Conservation (phyloP, 2,888 invertebrate species). For the Lasioglossum oenotherae region DNA sequence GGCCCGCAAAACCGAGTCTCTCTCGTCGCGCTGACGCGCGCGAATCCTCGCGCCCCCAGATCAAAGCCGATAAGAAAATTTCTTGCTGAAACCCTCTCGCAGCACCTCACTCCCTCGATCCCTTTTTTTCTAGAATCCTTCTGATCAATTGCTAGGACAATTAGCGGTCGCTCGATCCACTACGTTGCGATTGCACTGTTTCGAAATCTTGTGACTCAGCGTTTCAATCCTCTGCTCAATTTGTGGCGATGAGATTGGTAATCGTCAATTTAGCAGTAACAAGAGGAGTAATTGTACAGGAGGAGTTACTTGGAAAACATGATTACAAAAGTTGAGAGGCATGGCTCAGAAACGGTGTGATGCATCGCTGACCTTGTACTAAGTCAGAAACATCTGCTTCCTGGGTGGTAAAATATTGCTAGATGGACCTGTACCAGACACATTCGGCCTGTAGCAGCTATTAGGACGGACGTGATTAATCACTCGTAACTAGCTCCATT, state of each 20-base stretch:
- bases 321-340: background rate
- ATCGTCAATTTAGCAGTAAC: background rate
- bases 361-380: background rate
- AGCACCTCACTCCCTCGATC: background rate
- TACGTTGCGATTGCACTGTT: background rate
- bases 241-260: background rate
- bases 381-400: background rate
- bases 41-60: background rate
- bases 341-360: background rate
- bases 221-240: background rate
- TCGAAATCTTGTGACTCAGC: background rate
- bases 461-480: background rate
- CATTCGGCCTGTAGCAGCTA: background rate
- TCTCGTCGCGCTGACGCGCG: background rate
- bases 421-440: background rate
- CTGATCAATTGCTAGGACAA: background rate
- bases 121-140: background rate
- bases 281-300: background rate
- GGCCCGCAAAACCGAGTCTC: background rate
- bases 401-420: background rate
- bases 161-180: background rate
- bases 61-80: constrained; percentile 6
- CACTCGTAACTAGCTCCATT: background rate
- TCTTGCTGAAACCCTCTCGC: background rate
- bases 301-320: background rate